A percentile compares a stretch with the other conserved stretches of the same genome.
These are phyloP conservation scores for Epiblema foenella DNA, from an alignment of 2,888 invertebrate genomes.

Conservation along the genomic window DNA sequence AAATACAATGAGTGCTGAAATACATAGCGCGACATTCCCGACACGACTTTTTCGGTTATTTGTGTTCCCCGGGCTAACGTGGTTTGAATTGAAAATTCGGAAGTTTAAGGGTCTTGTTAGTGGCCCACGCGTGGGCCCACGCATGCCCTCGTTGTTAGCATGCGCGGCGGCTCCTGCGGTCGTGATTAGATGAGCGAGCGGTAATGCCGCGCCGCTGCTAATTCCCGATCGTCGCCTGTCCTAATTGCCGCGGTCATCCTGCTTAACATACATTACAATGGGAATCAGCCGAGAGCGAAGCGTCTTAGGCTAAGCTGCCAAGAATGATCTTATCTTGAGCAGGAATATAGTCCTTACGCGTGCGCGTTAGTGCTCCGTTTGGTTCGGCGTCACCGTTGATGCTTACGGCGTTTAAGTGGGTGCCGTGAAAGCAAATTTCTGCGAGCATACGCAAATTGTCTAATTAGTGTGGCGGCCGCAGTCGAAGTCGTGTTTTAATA, in stretches of 20 bases:
- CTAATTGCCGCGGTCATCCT: constrained; percentile 77
- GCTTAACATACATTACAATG: constrained; percentile 81
- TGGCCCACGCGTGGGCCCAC: constrained; percentile 44
- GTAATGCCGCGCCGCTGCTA: constrained; percentile 67
- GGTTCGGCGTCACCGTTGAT: constrained; percentile 23
- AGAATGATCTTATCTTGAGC: constrained; percentile 50
- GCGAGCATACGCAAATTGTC: constrained; percentile 75
- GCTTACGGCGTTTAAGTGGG: constrained; percentile 44
- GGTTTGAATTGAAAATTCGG: constrained; percentile 74
- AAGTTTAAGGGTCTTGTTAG: constrained; percentile 49
- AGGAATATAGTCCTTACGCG: constrained; percentile 51
- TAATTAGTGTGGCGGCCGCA: constrained; percentile 73
- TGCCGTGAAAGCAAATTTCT: constrained; percentile 49
- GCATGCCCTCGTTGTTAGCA: constrained; percentile 54
- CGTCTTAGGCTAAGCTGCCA: constrained; percentile 65
- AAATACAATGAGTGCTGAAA: constrained; percentile 82
- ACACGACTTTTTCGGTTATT: constrained; percentile 83
- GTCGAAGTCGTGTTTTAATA: constrained; percentile 62
- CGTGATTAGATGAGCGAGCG: constrained; percentile 68
- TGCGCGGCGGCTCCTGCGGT: constrained; percentile 62
- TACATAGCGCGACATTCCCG: constrained; percentile 80
- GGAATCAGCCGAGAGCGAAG: constrained; percentile 68
- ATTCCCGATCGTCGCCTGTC: constrained; percentile 66
- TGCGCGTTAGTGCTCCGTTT: constrained; percentile 39
- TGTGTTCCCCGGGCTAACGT: constrained; percentile 71